phyloP scores from a whole-genome alignment of 1,140 invertebrate species.

The Mesaphorura yosii region DNA sequence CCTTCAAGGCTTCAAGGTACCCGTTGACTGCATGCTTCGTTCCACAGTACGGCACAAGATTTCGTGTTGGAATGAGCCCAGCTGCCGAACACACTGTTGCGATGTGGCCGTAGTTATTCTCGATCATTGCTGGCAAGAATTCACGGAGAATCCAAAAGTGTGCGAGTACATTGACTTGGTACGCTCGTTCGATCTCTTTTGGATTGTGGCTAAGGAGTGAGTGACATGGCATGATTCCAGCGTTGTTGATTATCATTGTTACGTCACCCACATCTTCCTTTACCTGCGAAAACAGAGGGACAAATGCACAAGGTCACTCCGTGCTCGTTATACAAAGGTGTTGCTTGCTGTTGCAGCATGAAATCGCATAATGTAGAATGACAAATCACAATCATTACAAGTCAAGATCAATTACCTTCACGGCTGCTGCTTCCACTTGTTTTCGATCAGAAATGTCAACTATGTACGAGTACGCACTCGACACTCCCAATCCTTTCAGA shows the following conservation, averaged over 20 bases:
- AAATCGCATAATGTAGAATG: background rate
- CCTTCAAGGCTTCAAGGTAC: conserved; percentile 45
- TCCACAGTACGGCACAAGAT: conserved; percentile 71
- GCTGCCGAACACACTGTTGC: conserved; percentile 71
- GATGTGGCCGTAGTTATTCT: conserved; percentile 63
- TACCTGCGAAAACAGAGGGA: conserved; percentile 13
- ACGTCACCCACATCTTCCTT: conserved; percentile 41
- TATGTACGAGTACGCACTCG: conserved; percentile 11
- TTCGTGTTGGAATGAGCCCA: conserved; percentile 56
- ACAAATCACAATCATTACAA: background rate
- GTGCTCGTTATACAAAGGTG: too few species aligned
- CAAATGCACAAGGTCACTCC: too few species aligned
- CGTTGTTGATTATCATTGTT: conserved; percentile 70
- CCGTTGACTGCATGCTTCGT: conserved; percentile 66
- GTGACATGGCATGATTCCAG: conserved; percentile 75
- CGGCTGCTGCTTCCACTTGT: conserved; percentile 8
- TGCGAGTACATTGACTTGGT: conserved; percentile 65
- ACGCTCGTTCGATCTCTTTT: conserved; percentile 54
- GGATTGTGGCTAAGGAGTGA: conserved; percentile 51
- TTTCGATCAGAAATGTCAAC: conserved; percentile 19
- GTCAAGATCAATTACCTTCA: background rate
- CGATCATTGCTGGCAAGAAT: conserved; percentile 68
- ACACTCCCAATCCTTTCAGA: conserved; percentile 10
- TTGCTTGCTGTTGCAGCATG: too few species aligned
- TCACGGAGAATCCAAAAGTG: conserved; percentile 68